Base-by-base conservation (phyloP, 2,888 invertebrate genomes). In the Drosophila tanythrix region DNA sequence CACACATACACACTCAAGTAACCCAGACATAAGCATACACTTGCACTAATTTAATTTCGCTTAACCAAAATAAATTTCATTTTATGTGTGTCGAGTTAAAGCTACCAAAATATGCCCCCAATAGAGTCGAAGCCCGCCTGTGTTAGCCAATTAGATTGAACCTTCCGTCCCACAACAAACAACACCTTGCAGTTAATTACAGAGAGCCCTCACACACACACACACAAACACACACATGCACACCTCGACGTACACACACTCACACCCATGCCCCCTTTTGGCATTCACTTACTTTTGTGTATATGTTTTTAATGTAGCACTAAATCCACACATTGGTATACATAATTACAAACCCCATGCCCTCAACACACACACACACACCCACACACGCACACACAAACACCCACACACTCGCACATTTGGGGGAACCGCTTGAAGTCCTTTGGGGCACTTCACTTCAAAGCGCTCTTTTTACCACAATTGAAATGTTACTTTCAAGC, bases 11-110 rank as follows among this genome's bases (percentile, higher is more conserved):
- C 43, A 62, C 31, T 51, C 56, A 53, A 27, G n/a, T 25, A 40
- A 40, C 48, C 13, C 58, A 52, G 50, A 62, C 50, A 58, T 35
- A 53, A 57, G 52, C 36, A 57, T 43, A 67, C 40, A 65, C 62
- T 74, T 76, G 80, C 80, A 82, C 88, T 90, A 88, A 85, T 85
- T 90, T 88, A 85, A 85, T 88, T 85, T 89, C 71, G 80, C 79
- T 85, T 85, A 79, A 60, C 71, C 69, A 66, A 89, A 70, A 33
- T 0, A 15, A 36, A 46, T 84, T 72, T 65, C 50, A 65, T 76
- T 63, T 67, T 70, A 48, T 67, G 29, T 29, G 21, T 21, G 21
- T 55, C 60, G 48, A 68, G 50, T 73, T 58, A 50, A 66, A 66
- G 58, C 76, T 50, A 52, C 25, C 40, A 48, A 56, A 56, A 27